A percentile compares a stretch with the other conserved stretches of the same genome.
phyloP scores from a whole-genome alignment of 2,888 invertebrate species.

The Melolontha melolontha region DNA sequence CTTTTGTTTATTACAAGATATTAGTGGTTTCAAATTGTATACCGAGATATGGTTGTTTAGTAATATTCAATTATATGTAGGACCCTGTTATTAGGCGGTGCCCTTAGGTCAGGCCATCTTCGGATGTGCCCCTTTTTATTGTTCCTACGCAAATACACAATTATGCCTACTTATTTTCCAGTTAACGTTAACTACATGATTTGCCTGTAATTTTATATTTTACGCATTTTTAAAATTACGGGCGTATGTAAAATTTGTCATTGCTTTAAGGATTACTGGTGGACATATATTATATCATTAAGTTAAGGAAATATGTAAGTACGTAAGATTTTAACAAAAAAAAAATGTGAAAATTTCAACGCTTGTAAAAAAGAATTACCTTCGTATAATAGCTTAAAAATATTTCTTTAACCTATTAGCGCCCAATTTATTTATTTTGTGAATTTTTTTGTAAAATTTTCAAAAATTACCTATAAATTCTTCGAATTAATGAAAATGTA shows the following conservation, averaged over 20 bases:
- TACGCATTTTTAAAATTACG: neutral
- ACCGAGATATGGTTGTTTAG: conserved; percentile 41
- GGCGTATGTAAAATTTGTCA: conserved; percentile 11
- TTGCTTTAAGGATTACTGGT: conserved; percentile 13
- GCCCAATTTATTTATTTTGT: too few species aligned
- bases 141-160: conserved; percentile 40
- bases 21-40: conserved; percentile 47
- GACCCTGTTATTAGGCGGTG: conserved; percentile 49
- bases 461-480: too few species aligned
- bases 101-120: conserved; percentile 42
- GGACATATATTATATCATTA: conserved; percentile 2
- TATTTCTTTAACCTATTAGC: too few species aligned
- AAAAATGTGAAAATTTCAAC: too few species aligned
- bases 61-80: conserved; percentile 46
- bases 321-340: neutral
- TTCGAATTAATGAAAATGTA: too few species aligned
- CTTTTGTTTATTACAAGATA: conserved; percentile 51
- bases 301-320: neutral
- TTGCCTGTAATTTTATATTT: conserved; percentile 28
- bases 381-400: too few species aligned
- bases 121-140: conserved; percentile 31
- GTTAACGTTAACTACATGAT: conserved; percentile 28
- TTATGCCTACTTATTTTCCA: conserved; percentile 34
- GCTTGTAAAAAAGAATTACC: too few species aligned
- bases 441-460: too few species aligned